A percentile compares a stretch with the other conserved stretches of the same genome.
phyloP scores from a whole-genome alignment of 2,888 invertebrate species.

The Nomada goodeniana region DNA sequence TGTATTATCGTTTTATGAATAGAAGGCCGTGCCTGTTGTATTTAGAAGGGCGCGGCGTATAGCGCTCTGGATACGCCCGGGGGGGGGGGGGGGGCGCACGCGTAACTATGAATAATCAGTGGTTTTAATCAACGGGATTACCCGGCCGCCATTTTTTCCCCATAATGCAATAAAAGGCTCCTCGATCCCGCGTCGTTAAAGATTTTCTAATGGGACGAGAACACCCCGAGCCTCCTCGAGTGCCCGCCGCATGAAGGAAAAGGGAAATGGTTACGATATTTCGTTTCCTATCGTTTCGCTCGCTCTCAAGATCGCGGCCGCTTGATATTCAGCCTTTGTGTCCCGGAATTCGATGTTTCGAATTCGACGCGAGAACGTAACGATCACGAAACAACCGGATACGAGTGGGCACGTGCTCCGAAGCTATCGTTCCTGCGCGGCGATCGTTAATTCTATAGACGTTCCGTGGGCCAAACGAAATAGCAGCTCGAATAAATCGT shows the following conservation, averaged over 20 bases:
- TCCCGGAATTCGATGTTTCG: background rate
- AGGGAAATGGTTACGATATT: background rate
- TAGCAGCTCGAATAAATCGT: slow-evolving; percentile 29
- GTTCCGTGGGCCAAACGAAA: background rate
- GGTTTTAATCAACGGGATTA: slow-evolving; percentile 69
- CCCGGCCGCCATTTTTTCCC: slow-evolving; percentile 39
- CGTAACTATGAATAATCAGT: slow-evolving; percentile 67
- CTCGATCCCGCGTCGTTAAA: slow-evolving; percentile 66
- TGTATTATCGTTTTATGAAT: slow-evolving; percentile 59
- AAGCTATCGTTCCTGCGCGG: background rate
- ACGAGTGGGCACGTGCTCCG: background rate
- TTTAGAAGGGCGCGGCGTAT: slow-evolving; percentile 54
- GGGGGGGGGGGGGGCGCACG: slow-evolving; percentile 19
- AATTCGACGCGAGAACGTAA: slow-evolving; percentile 5
- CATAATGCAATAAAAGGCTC: slow-evolving; percentile 61
- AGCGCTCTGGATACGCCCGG: slow-evolving; percentile 30
- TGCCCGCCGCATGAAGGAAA: too few relatives aligned
- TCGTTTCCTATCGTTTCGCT: background rate
- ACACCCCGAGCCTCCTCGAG: background rate
- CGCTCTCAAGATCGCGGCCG: too few relatives aligned
- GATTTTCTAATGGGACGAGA: slow-evolving; percentile 58
- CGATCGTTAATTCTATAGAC: slow-evolving; percentile 4
- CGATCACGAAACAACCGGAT: background rate
- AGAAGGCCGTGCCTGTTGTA: slow-evolving; percentile 50
- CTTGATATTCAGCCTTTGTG: background rate